Conservation (phyloP, 2,797 vertebrate genomes). For the Chrysocyon brachyurus region DNA sequence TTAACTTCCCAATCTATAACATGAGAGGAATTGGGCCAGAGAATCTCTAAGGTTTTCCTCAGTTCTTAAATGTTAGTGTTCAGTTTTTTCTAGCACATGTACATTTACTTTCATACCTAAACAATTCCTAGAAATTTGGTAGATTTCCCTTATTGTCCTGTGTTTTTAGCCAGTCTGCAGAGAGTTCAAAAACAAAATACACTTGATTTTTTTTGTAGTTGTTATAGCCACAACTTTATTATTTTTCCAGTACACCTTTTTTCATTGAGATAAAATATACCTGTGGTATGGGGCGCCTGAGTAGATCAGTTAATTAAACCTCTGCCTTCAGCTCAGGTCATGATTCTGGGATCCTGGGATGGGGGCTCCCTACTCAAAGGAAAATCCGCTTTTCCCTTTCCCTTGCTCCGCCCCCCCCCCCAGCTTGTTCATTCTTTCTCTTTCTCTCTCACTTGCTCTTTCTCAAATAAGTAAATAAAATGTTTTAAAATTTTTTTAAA, state of each 20-base stretch:
- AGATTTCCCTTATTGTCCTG: background rate
- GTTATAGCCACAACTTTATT: background rate
- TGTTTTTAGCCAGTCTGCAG: background rate
- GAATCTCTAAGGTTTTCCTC: background rate
- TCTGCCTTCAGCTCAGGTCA: too few relatives aligned
- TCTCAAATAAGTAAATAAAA: too few relatives aligned
- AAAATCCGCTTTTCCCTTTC: too few relatives aligned
- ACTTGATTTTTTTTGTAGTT: background rate
- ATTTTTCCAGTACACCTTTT: background rate
- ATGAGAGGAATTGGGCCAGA: background rate
- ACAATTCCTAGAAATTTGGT: background rate
- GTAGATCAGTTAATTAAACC: too few relatives aligned
- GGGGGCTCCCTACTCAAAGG: too few relatives aligned
- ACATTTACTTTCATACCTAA: constrained; percentile 5
- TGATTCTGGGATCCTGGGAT: too few relatives aligned
- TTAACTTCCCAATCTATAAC: background rate
- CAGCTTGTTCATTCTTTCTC: too few relatives aligned
- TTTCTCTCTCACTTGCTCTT: too few relatives aligned
- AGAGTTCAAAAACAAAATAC: background rate
- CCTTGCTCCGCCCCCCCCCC: too few relatives aligned
- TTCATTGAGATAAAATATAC: background rate
- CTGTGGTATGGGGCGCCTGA: too few relatives aligned
- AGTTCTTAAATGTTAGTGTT: background rate
- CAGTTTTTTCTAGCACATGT: background rate
- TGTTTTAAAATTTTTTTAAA: too few relatives aligned